Base-by-base conservation (phyloP, 2,113 vertebrate species). In the Rafetus swinhoei region DNA sequence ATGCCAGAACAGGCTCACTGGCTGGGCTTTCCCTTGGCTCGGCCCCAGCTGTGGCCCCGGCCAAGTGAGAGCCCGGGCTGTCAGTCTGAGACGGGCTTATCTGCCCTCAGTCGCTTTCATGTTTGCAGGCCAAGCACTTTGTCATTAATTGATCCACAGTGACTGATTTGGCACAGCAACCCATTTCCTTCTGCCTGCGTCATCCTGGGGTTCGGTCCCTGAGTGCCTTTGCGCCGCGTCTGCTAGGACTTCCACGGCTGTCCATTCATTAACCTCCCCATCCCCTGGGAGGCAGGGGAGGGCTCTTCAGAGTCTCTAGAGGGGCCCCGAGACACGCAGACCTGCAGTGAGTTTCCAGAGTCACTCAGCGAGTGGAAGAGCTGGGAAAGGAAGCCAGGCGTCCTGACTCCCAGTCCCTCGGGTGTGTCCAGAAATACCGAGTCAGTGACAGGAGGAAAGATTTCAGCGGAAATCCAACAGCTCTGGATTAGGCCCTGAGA, bases 21-120 rank as follows among this genome's bases (percentile, higher is more conserved):
- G 77, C 93, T 24, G 82, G 82, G 91, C 88, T 91, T 69, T 16
- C 19, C 86, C 84, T 91, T 96, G 96, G 89, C 96, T 95, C 55
- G 19, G 62, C 24, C 86, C 92, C 90, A 82, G 59, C 82, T 79
- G 83, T 21, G 77, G 55, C 15, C 90, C 82, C 50, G 0, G 94
- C 83, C 93, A 89, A 62, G 86, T 79, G 53, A 45, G 65, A 81
- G 62, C 80, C 91, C 81, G 93, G 21, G 76, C 85, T 89, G 91
- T 80, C 89, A 77, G 94, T 79, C 60, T 59, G 87, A 55, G 85
- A 54, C 69, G 53, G 56, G 4, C 81, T 87, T 92, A 53, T 87
- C 95, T 87, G 86, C 24, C 86, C 95, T 9, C 16, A 10, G 93
- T 25, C 93, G 10, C 90, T 82, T 59, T 57, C 72, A 79, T 39